These are phyloP conservation scores for Nemoura dubitans DNA, from an alignment of 2,888 invertebrate genomes.

Conservation along the genomic window DNA sequence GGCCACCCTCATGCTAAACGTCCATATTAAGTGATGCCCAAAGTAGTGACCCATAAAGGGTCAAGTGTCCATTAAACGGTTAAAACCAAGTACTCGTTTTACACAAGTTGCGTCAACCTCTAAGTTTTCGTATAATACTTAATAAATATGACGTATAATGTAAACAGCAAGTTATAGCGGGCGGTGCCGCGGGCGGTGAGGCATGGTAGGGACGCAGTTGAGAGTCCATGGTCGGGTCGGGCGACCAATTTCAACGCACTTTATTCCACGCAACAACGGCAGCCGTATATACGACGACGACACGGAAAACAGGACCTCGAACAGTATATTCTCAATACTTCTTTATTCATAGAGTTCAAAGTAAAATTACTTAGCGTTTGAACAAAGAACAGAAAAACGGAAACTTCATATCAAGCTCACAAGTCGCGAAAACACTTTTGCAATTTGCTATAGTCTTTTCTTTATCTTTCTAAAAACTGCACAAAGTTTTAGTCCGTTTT, in stretches of 20 bases:
- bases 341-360: constrained; percentile 27
- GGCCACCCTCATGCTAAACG: constrained; percentile 29
- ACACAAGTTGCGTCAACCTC: constrained; percentile 2
- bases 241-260: not conserved
- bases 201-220: not conserved
- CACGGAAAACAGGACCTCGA: not conserved
- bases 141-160: constrained; percentile 7
- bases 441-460: not conserved
- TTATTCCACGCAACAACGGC: constrained; percentile 25
- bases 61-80: constrained; percentile 31
- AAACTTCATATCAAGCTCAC: constrained; percentile 12
- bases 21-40: constrained; percentile 23
- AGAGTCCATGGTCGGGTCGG: too few relatives aligned
- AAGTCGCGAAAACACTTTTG: constrained; percentile 5
- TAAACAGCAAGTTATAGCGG: not conserved
- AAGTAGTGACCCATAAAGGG: constrained; percentile 33
- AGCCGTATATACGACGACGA: not conserved
- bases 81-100: constrained; percentile 24
- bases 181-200: not conserved
- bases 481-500: constrained; percentile 4
- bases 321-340: constrained; percentile 8
- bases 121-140: constrained; percentile 23
- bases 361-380: constrained; percentile 20
- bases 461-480: not conserved
- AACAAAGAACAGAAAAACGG: constrained; percentile 8